Evolutionary conservation across 1,140 invertebrate genomes (phyloP), one percentile per base, ranked within the genome.

Genomic region (Colletes latitarsis): DNA sequence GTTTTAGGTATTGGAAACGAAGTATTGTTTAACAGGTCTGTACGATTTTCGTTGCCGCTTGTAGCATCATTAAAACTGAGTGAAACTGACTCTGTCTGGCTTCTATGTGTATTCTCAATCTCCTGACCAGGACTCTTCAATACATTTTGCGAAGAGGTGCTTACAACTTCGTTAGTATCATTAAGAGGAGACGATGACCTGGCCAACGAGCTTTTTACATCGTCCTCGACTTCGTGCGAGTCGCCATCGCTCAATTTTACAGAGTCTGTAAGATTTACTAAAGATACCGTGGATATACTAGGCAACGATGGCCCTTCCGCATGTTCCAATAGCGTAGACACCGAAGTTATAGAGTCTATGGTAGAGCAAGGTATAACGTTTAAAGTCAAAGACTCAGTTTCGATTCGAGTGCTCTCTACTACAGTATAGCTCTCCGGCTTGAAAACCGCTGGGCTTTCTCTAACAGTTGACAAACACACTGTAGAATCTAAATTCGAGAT

Each of bases 201-300:
- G 12, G 15, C 6, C 12, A 30, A 21, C 1, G 10, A 9, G 9
- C 57, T 39, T 12, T 53, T 67, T 6, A n/a, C 43, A 72, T 17
- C 0, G 5, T 74, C 46, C 4, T 14, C 14, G 15, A 39, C 19
- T 21, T 60, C 55, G 0, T 14, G 17, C 15, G 17, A 8, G 6
- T 17, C 62, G 17, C 12, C 64, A 39, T 62, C 69, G 10, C 10
- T 55, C 3, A 21, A 15, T 19, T 70, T 70, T 8, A 0, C 12
- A 4, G 53, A 67, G 15, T 68, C 78, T 55, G 69, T 57, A 52
- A 53, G 39, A 46, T 49, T 30, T 8, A 69, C n/a, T 2, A 64
- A 81, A n/a, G 82, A 57, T 62, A 75, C 1, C 10, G 19, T 69
- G n/a, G 83, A 21, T 71, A 85, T 39, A 30, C 21, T 83, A 6